Evolutionary conservation across 1,140 invertebrate genomes (phyloP), one percentile per base, ranked within the genome.

Genomic region (Macrostomum lignano): DNA sequence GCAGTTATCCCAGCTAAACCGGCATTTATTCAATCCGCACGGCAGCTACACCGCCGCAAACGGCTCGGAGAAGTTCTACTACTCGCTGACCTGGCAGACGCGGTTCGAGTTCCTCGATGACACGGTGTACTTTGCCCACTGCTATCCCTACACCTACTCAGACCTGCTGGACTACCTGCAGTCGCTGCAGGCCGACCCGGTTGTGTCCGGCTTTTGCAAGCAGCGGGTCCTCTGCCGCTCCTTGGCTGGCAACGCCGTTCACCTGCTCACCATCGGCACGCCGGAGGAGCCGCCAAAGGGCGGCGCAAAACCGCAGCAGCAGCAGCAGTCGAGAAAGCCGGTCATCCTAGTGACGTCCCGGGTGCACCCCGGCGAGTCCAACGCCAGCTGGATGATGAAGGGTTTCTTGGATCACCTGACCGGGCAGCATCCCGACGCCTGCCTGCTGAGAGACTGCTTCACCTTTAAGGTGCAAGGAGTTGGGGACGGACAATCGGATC

Each of bases 311-410:
- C n/a, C n/a, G n/a, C n/a, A n/a, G n/a, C n/a, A n/a, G n/a, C n/a
- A n/a, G n/a, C n/a, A n/a, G n/a, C n/a, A 39, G 9, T 32, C 47
- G 44, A 43, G 46, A 31, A 51, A 54, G 40, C 54, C 52, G 41
- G 52, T 46, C 11, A 67, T 84, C 34, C 71, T 59, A 13, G 29
- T 59, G 25, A 56, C 52, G 20, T 45, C 51, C 10, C 41, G 56
- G 7, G 55, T 60, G 15, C 56, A 60, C 42, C 56, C 56, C 21
- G 56, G 56, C n/a, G 56, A 60, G 38, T 49, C 52, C 30, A 54
- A 58, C 38, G 37, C 50, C 17, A 56, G 52, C 35, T 58, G 52
- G 51, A 56, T 60, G 47, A 57, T 60, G 52, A 55, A 57, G 39
- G 56, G 56, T 7, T 46, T 60, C 32, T 37, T 60, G 1, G 52